Evolutionary conservation across 2,113 vertebrate species (phyloP).

Genomic region (Butastur rufipennis): DNA sequence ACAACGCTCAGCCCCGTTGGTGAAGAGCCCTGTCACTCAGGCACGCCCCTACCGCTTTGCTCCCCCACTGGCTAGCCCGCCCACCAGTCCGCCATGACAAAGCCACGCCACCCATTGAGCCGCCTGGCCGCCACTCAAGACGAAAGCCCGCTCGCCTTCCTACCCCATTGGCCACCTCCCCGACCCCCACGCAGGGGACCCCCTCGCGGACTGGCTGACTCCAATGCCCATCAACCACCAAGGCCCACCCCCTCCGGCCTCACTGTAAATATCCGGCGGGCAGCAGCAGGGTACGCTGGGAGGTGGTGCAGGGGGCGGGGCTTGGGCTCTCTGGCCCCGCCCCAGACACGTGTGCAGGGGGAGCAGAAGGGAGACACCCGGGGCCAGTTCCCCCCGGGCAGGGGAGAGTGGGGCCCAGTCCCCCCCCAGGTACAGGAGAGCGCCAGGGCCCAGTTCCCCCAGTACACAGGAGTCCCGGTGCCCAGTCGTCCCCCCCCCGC

Average conservation of each 20-base stretch:
- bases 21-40: not conserved
- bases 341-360: not conserved
- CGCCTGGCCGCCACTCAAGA: accelerated
- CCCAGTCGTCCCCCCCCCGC: no score
- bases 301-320: not conserved
- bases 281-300: not conserved
- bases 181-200: accelerated
- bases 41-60: accelerated
- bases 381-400: not conserved
- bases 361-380: no score
- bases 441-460: not conserved
- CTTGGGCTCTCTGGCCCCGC: no score
- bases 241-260: accelerated
- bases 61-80: accelerated
- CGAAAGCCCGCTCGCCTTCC: accelerated
- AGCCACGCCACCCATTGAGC: accelerated
- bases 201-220: accelerated
- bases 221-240: accelerated
- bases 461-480: not conserved
- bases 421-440: not conserved
- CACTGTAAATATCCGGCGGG: not conserved
- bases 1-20: accelerated
- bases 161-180: accelerated
- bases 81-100: accelerated
- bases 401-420: no score